Conservation (phyloP, 2,888 invertebrate species). For the Platypus cylindrus region DNA sequence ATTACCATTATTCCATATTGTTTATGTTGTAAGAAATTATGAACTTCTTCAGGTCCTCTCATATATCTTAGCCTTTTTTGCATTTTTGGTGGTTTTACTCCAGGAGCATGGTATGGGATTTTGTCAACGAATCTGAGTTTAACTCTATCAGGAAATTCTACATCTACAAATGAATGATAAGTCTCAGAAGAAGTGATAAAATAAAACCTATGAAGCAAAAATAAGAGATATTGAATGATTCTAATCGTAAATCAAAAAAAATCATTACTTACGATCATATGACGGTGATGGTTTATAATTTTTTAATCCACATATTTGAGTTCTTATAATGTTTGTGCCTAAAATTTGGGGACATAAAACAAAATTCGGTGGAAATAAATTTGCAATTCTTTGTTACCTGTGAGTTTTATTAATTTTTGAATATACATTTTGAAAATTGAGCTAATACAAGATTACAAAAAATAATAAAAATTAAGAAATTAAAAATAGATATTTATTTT, state of each 20-base stretch:
- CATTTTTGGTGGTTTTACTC: constrained; percentile 68
- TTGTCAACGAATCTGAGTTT: constrained; percentile 61
- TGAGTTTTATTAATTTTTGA: constrained; percentile 12
- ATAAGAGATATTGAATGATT: too few species aligned
- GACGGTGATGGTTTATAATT: constrained; percentile 55
- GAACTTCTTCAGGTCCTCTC: constrained; percentile 81
- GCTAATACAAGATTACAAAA: too few species aligned
- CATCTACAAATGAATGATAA: constrained; percentile 40
- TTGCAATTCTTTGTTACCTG: constrained; percentile 4
- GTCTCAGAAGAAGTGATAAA: neutral
- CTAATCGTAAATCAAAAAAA: neutral
- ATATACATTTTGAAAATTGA: constrained; percentile 15
- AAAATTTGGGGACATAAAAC: constrained; percentile 9
- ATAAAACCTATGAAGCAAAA: neutral
- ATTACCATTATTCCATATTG: constrained; percentile 89
- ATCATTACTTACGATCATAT: constrained; percentile 47
- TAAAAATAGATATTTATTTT: too few species aligned
- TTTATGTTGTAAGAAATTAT: constrained; percentile 73
- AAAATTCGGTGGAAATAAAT: neutral
- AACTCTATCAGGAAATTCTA: constrained; percentile 58
- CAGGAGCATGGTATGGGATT: constrained; percentile 54
- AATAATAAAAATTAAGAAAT: too few species aligned
- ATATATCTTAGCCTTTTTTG: constrained; percentile 69
- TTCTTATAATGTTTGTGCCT: constrained; percentile 17
- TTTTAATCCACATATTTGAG: constrained; percentile 47